phyloP scores from a whole-genome alignment of 2,113 vertebrate genomes.

The Laterallus jamaicensis region DNA sequence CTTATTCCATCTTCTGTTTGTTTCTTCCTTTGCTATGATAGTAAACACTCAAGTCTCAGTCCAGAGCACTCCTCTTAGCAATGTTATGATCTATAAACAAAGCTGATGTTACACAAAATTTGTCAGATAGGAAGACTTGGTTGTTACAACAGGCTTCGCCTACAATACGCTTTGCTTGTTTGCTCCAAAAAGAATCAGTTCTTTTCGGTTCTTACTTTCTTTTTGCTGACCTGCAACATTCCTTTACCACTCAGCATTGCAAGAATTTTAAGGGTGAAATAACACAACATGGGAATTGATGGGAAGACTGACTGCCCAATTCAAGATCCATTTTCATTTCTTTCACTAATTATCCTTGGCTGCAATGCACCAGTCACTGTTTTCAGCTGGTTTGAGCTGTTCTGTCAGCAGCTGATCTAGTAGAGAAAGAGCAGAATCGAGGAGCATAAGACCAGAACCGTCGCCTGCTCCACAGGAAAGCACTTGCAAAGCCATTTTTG shows the following conservation, averaged over 20 bases:
- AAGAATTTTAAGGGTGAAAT: background rate
- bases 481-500: background rate
- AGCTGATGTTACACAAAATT: background rate
- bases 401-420: background rate
- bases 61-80: background rate
- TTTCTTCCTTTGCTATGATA: background rate
- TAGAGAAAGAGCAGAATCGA: background rate
- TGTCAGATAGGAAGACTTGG: background rate
- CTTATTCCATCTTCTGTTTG: slow-evolving; percentile 13
- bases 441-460: background rate
- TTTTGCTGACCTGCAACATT: background rate
- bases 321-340: slow-evolving; percentile 1
- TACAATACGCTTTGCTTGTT: background rate
- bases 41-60: background rate
- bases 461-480: background rate
- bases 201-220: background rate
- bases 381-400: background rate
- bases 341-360: background rate
- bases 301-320: background rate
- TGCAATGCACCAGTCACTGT: background rate
- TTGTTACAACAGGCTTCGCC: background rate
- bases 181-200: background rate
- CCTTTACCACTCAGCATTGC: background rate
- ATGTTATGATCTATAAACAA: background rate
- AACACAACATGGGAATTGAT: background rate